These are phyloP conservation scores for Ardeotis arabs DNA, from an alignment of 2,113 vertebrate genomes.

Conservation along the genomic window DNA sequence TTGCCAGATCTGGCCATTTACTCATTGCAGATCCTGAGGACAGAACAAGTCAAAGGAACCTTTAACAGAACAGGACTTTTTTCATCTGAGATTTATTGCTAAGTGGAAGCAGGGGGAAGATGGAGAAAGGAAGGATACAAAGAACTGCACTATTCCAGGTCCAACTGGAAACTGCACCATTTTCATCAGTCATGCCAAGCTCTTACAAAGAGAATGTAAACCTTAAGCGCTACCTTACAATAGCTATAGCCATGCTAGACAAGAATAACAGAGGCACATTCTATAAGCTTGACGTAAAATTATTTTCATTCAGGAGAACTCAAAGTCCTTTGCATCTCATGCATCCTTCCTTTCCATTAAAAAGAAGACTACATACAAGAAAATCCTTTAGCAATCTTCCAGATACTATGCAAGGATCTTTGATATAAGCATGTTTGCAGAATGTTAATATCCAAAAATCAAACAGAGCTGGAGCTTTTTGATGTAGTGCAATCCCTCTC, in stretches of 20 bases:
- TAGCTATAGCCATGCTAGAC: background rate
- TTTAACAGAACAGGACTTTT: background rate
- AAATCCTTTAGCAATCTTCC: background rate
- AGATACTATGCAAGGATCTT: background rate
- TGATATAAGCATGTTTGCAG: background rate
- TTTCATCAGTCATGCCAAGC: background rate
- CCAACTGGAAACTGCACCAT: background rate
- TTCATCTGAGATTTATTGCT: background rate
- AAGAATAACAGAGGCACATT: background rate
- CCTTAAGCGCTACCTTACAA: background rate
- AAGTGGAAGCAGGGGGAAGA: background rate
- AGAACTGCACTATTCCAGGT: background rate
- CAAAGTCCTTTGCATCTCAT: background rate
- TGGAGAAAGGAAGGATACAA: background rate
- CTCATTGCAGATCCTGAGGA: background rate
- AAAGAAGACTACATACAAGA: background rate
- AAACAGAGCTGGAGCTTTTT: background rate
- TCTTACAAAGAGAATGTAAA: background rate
- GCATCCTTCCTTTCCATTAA: background rate
- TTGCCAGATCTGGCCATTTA: background rate
- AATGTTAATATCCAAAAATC: background rate
- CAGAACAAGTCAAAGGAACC: background rate
- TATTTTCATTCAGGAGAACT: background rate
- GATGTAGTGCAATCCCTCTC: background rate
- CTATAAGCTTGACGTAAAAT: background rate